Conservation (phyloP, 2,797 vertebrate genomes). For the Pygocentrus nattereri region DNA sequence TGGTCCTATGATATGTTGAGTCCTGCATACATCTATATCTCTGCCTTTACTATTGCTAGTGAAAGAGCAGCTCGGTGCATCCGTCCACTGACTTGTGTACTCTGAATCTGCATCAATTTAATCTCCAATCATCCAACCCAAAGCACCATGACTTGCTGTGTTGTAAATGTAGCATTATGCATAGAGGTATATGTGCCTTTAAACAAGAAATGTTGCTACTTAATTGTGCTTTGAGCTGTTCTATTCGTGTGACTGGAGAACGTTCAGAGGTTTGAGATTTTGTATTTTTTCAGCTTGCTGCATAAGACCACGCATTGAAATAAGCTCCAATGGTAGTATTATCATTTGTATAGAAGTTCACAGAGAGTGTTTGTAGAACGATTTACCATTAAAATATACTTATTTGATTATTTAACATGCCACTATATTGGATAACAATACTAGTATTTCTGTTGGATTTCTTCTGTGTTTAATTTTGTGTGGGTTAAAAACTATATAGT, state of each 20-base stretch:
- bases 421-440: slow-evolving; percentile 4
- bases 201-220: slow-evolving; percentile 70
- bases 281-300: background rate
- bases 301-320: background rate
- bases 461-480: slow-evolving; percentile 13
- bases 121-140: background rate
- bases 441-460: background rate
- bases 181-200: slow-evolving; percentile 81
- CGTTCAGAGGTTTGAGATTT: background rate
- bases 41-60: background rate
- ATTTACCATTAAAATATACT: background rate
- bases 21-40: background rate
- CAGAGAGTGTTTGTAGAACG: slow-evolving; percentile 18
- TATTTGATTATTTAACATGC: slow-evolving; percentile 11
- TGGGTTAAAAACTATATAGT: slow-evolving; percentile 31
- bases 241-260: slow-evolving; percentile 61
- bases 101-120: slow-evolving; percentile 44
- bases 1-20: background rate
- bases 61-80: background rate
- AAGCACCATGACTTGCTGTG: slow-evolving; percentile 38
- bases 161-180: slow-evolving; percentile 69
- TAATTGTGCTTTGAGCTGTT: slow-evolving; percentile 69
- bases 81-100: background rate
- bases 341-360: background rate
- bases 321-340: background rate